Evolutionary conservation across 2,797 vertebrate genomes (phyloP), one percentile per base, ranked within the genome.

Genomic region (Alosa sapidissima): DNA sequence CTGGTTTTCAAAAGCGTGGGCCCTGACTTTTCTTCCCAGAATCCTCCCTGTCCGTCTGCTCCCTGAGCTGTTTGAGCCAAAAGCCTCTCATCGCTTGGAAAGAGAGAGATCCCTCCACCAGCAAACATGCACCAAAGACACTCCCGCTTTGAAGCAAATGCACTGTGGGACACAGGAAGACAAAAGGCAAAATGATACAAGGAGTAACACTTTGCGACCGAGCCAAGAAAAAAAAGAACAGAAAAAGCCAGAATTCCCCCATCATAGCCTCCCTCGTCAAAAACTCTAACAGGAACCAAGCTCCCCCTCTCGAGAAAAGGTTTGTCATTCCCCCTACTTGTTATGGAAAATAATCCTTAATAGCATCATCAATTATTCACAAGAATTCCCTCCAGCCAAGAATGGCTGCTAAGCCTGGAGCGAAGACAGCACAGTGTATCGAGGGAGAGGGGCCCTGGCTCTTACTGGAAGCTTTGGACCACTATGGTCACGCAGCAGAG

Each of bases 281-380:
- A 10, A 7, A 28, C 24, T 36, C 62, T 3, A 68, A 16, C 58
- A 85, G 16, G 55, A 48, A 21, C 47, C 21, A 82, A 52, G 24
- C 33, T 45, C 60, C 36, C 24, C 58, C 65, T 75, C 5, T 3
- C 13, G 51, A 14, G 51, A 36, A 33, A 36, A 75, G 36, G 55
- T 58, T 28, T 47, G 10, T 16, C 48, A 28, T 81, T 49, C 45
- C 81, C 81, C 65, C 7, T n/a, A 45, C 81, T 82, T 82, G 28
- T 49, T 68, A 81, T 82, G 81, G 48, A 33, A 83, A 85, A 87
- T 84, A 84, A 85, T 83, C 82, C 60, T 85, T 82, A 82, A 86
- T 47, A 86, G 82, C 72, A n/a, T 58, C 62, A 86, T 89, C 62
- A 68, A 87, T 87, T 87, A 89, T 88, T 85, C 65, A 88, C 81